phyloP scores from a whole-genome alignment of 2,797 vertebrate species.

The Saxicola maurus region DNA sequence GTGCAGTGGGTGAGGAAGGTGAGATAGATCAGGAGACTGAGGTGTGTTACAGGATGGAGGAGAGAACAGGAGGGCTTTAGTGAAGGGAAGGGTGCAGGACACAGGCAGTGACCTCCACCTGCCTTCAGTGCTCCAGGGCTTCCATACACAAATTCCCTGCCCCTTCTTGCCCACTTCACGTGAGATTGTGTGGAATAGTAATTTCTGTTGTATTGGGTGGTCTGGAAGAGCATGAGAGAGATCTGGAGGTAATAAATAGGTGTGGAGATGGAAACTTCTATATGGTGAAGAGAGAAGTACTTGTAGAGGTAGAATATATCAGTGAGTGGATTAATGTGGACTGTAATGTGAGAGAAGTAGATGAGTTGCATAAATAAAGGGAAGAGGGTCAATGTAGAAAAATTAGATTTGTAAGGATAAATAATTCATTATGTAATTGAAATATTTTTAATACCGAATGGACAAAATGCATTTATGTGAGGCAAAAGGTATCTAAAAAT shows the following conservation, averaged over 20 bases:
- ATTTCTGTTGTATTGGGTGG: neutral
- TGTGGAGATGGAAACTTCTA: neutral
- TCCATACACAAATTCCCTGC: neutral
- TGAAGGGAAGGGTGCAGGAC: neutral
- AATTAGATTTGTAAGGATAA: neutral
- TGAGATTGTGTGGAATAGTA: fast-evolving
- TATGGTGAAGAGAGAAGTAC: neutral
- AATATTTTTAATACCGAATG: neutral
- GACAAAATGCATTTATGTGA: neutral
- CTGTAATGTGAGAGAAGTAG: neutral
- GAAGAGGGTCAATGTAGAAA: neutral
- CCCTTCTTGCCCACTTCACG: neutral
- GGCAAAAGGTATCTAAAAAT: neutral
- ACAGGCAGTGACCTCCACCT: neutral
- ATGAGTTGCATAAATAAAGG: neutral
- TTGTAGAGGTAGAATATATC: neutral
- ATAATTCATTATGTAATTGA: neutral
- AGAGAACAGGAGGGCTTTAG: neutral
- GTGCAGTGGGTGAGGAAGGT: neutral
- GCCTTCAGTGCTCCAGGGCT: neutral
- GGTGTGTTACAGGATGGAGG: neutral
- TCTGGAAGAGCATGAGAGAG: neutral
- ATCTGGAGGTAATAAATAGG: neutral
- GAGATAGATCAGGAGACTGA: neutral
- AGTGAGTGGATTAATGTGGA: neutral